Evolutionary conservation across 2,797 vertebrate species (phyloP).

Genomic region (Melanotaenia boesemani): DNA sequence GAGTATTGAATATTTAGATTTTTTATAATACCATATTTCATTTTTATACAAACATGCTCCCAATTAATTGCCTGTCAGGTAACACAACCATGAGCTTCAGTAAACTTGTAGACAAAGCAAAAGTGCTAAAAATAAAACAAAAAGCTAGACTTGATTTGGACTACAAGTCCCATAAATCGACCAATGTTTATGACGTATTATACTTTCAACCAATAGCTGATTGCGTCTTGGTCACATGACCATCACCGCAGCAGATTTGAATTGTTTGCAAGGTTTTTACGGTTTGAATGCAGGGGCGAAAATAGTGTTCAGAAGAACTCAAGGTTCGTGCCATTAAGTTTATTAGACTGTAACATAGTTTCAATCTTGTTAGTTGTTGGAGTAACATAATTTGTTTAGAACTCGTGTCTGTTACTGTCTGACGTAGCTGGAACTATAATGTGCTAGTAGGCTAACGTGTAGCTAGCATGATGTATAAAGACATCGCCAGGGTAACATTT

Average conservation of each 20-base stretch:
- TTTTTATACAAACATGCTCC: too few species aligned
- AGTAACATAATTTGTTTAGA: neutral
- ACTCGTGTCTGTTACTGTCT: neutral
- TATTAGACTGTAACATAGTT: neutral
- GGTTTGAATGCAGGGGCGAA: slow-evolving; percentile 40
- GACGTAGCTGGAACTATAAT: neutral
- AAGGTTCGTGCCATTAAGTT: slow-evolving; percentile 45
- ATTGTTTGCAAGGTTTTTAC: slow-evolving; percentile 53
- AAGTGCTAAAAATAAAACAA: too few species aligned
- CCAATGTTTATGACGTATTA: rapidly evolving
- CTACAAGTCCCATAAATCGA: slow-evolving; percentile 38
- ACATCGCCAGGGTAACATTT: too few species aligned
- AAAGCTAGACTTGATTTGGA: neutral
- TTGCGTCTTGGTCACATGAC: slow-evolving; percentile 57
- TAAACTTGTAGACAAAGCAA: too few species aligned
- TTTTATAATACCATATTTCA: too few species aligned
- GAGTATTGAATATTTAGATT: too few species aligned
- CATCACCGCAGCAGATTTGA: slow-evolving; percentile 78
- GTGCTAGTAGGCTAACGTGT: slow-evolving; percentile 27
- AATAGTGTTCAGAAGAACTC: neutral
- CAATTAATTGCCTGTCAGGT: too few species aligned
- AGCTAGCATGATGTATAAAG: neutral
- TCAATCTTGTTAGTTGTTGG: rapidly evolving
- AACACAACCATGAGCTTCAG: too few species aligned
- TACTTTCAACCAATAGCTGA: slow-evolving; percentile 66